Base-by-base conservation (phyloP, 2,797 vertebrate species). In the Myripristis murdjan region DNA sequence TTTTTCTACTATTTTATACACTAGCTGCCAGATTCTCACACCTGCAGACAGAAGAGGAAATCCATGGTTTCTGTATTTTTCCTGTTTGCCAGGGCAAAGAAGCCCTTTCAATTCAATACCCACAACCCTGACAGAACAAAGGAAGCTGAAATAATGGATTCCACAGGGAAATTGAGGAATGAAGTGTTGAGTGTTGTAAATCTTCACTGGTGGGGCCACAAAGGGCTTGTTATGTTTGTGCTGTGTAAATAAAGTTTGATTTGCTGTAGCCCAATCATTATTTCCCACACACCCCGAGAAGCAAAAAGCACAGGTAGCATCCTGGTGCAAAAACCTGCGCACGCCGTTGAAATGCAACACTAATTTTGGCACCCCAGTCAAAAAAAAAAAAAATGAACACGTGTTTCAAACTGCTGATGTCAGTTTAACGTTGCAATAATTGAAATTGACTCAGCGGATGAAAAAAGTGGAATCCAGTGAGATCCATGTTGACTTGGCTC, bases 141-240 rank as follows among this genome's bases (percentile, higher is more conserved):
- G 64, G 62, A 75, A 79, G 75, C 72, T 81, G 52, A 65, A 81
- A 82, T 88, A 91, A 91, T 93, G 82, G 87, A 90, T 87, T 89
- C 90, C 85, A 66, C 64, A 55, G 90, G 87, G 92, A 83, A 70
- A 67, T 15, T 35, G 83, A 81, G 78, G 75, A 88, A 85, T 81
- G 75, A 73, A 73, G 75, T 41, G 70, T 82, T 79, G 82, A 72
- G 68, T 77, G 85, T 67, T 79, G 78, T 79, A 87, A 87, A 87
- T 91, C 87, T 89, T 82, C 63, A 53, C 73, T 51, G 72, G 48
- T 20, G 77, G 73, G 75, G 79, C 84, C 85, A 86, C 83, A 53
- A 22, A 73, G 70, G 82, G 55, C 83, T 83, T 75, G 81, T 82
- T 84, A 79, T 78, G 70, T 53, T 63, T 65, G 79, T 58, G 75